Base-by-base conservation (phyloP, 1,140 invertebrate genomes). In the Caenorhabditis briggsae region DNA sequence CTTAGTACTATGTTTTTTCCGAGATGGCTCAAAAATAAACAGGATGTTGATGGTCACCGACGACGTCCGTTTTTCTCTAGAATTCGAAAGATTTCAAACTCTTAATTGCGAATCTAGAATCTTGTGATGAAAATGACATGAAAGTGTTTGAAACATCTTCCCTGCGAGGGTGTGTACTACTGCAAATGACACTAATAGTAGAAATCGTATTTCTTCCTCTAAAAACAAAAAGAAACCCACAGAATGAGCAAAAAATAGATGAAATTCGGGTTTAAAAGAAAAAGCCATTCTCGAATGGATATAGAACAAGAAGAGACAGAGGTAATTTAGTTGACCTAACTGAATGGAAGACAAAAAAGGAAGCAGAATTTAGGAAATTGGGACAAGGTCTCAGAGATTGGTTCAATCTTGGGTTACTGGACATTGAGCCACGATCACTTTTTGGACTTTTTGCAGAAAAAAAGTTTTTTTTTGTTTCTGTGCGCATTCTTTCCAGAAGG, bases 231-330 rank as follows among this genome's bases (percentile, higher is more conserved):
- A 70, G 11, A 43, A 41, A n/a, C 14, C 64, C n/a, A 18, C 33
- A 12, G 25, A 25, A 41, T 41, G 61, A 65, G 25, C 46, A n/a
- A 23, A 48, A 78, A 78, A 78, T 53, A 16, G 5, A 43, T 18
- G 59, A 58, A 23, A 12, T 78, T 78, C 33, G 46, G 43, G 70
- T 78, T 11, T 46, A 78, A 53, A n/a, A 14, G n/a, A 6, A n/a
- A 61, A 9, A 25, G 50, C 5, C 33, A 33, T 33, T 16, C 46
- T 70, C 16, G 41, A n/a, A 78, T 23, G 20, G 46, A 78, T 78
- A 78, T 78, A 50, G 70, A 78, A 78, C 70, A 78, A 78, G 46
- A 78, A n/a, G 16, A 48, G 46, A n/a, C n/a, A 78, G 9, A 78
- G 25, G 9, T 53, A 12, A 48, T 46, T 46, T 78, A 78, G 53